phyloP scores from a whole-genome alignment of 2,113 vertebrate genomes.

The Bambusicola thoracicus region DNA sequence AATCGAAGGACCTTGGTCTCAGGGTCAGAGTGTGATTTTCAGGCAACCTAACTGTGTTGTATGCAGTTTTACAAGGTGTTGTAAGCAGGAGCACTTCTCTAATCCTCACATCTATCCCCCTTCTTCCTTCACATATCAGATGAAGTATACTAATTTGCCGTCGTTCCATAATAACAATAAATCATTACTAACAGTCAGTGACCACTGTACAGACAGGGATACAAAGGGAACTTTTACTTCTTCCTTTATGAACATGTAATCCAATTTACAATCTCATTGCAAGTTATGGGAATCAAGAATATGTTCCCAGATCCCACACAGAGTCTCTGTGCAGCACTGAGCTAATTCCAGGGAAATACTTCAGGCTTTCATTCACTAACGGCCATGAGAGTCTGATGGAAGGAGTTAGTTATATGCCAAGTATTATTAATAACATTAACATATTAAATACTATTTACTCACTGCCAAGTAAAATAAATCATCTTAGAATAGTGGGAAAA shows the following conservation, averaged over 20 bases:
- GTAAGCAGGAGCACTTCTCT: neutral
- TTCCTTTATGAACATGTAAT: neutral
- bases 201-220: neutral
- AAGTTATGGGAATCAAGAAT: neutral
- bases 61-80: neutral
- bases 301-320: neutral
- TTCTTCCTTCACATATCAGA: neutral
- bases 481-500: neutral
- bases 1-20: neutral
- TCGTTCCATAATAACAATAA: neutral
- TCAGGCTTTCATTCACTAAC: slow-evolving; percentile 3
- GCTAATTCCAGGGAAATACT: slow-evolving; percentile 5
- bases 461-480: slow-evolving; percentile 54
- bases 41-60: neutral
- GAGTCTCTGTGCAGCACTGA: neutral
- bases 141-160: neutral
- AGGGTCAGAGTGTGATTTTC: neutral
- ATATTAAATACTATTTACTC: neutral
- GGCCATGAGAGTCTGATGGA: neutral
- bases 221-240: neutral
- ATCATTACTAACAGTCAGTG: neutral
- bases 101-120: neutral
- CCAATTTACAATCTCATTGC: neutral
- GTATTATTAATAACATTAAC: slow-evolving; percentile 50
- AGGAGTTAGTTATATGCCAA: neutral